phyloP scores from a whole-genome alignment of 53 echinoderm and acorn worm species.

The Astropecten irregularis region DNA sequence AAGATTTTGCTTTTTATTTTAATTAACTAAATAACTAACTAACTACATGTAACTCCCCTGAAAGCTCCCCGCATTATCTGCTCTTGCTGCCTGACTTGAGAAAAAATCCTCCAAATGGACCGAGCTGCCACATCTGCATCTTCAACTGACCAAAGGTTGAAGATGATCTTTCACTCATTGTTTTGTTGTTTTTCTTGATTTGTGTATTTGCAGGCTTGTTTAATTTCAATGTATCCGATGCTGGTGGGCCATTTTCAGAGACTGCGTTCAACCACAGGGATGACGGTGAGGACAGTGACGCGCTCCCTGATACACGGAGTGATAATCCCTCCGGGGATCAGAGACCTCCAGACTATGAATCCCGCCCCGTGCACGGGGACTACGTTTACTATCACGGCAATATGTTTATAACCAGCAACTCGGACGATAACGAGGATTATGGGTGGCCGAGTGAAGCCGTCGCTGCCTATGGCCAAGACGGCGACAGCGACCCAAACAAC shows the following conservation, averaged over 20 bases:
- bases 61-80: too few species aligned
- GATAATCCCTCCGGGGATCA: conserved; percentile 1
- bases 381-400: conserved; percentile 93
- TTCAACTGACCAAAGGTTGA: too few species aligned
- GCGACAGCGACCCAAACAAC: not conserved
- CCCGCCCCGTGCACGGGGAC: conserved; percentile 65
- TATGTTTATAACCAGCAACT: conserved; percentile 78
- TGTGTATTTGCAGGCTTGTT: conserved; percentile 8
- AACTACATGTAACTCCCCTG: too few species aligned
- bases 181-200: too few species aligned
- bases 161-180: too few species aligned
- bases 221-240: not conserved
- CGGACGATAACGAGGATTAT: conserved; percentile 65
- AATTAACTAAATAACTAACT: not conserved
- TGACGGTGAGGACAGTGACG: conserved; percentile 17
- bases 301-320: not conserved
- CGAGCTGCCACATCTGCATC: too few species aligned
- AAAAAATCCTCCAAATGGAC: too few species aligned
- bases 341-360: conserved; percentile 1
- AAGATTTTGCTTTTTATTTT: not conserved
- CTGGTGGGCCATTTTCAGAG: too few species aligned
- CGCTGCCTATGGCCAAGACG: not conserved
- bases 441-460: conserved; percentile 19
- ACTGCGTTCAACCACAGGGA: not conserved
- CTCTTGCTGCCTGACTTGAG: too few species aligned